These are phyloP conservation scores for Lutraria rhynchaena DNA, from an alignment of 1,140 invertebrate species.

Conservation along the genomic window DNA sequence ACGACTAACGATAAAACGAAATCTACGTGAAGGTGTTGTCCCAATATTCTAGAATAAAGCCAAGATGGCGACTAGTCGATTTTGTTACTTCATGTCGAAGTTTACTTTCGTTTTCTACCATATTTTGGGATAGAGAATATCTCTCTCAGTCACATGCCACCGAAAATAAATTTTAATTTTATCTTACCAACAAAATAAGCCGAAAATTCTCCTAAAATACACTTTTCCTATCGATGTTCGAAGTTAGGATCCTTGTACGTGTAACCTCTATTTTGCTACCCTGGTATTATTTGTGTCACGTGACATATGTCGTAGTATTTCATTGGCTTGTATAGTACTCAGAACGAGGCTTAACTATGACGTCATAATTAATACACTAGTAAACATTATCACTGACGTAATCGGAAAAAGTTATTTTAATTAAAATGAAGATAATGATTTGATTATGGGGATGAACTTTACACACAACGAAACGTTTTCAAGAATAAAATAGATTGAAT, in stretches of 20 bases:
- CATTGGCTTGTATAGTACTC: conserved; percentile 14
- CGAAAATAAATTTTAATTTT: background rate
- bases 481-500: background rate
- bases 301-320: background rate
- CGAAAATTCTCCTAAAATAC: background rate
- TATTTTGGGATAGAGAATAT: background rate
- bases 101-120: background rate
- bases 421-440: background rate
- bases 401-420: background rate
- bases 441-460: background rate
- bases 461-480: background rate
- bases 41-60: conserved; percentile 28
- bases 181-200: conserved; percentile 6
- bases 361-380: conserved; percentile 37
- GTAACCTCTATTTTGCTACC: conserved; percentile 60
- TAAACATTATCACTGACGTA: background rate
- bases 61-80: conserved; percentile 54
- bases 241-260: conserved; percentile 51
- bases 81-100: conserved; percentile 26
- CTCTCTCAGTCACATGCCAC: background rate
- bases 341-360: conserved; percentile 51
- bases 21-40: conserved; percentile 37
- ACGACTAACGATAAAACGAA: background rate
- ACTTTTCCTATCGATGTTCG: background rate
- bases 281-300: conserved; percentile 59